Evolutionary conservation across 2,888 invertebrate genomes (phyloP).

Genomic region (Mythimna lalbum): DNA sequence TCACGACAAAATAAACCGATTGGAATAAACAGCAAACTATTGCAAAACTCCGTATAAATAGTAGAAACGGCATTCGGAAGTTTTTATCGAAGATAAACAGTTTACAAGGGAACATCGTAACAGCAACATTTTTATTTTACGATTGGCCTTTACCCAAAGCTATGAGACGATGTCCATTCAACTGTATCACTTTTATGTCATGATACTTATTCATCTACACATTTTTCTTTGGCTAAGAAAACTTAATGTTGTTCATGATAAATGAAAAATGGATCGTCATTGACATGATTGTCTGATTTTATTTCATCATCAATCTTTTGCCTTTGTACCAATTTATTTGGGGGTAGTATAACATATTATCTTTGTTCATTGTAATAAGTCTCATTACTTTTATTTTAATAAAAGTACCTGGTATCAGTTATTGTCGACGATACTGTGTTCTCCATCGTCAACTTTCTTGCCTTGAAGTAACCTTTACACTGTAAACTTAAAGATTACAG

Average conservation of each 20-base stretch:
- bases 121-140: conserved; percentile 62
- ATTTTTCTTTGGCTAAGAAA: conserved; percentile 1
- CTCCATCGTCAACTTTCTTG: no score
- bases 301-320: background rate
- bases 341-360: background rate
- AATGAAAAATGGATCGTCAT: conserved; percentile 1
- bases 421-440: no score
- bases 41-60: conserved; percentile 35
- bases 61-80: conserved; percentile 47
- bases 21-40: conserved; percentile 35
- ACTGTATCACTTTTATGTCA: conserved; percentile 44
- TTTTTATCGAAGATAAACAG: conserved; percentile 65
- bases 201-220: conserved; percentile 29
- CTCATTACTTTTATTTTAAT: no score
- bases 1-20: conserved; percentile 12
- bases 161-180: conserved; percentile 41
- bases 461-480: no score
- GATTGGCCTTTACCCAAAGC: conserved; percentile 33
- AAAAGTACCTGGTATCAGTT: no score
- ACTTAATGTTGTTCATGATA: conserved; percentile 16
- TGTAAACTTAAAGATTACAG: no score
- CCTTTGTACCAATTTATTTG: background rate
- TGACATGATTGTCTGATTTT: background rate
- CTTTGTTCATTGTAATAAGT: no score
- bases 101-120: conserved; percentile 52